Conservation (phyloP, 2,797 vertebrate species). For the Pseudotriccus pelzelni region DNA sequence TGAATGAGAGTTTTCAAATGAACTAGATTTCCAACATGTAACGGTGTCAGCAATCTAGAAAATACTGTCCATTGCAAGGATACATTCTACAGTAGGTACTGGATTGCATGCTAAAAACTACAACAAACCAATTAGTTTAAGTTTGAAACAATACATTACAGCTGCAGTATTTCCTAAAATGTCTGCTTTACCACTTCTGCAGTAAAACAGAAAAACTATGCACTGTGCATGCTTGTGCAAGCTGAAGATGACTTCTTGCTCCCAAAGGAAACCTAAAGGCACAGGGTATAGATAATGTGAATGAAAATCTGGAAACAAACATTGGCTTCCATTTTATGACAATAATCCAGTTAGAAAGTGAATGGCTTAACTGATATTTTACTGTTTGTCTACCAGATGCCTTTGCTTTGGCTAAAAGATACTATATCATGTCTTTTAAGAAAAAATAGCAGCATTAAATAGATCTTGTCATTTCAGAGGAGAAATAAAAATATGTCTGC, state of each 20-base stretch:
- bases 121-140: slow-evolving; percentile 8
- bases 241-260: slow-evolving; percentile 27
- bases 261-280: slow-evolving; percentile 60
- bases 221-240: neutral
- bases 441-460: slow-evolving; percentile 49
- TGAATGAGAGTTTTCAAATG: neutral
- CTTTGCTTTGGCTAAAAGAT: slow-evolving; percentile 46
- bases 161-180: slow-evolving; percentile 37
- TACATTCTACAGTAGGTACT: slow-evolving; percentile 13
- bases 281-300: slow-evolving; percentile 15
- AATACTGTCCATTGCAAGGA: neutral
- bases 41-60: slow-evolving; percentile 15
- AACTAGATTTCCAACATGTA: slow-evolving; percentile 13
- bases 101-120: slow-evolving; percentile 13
- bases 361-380: slow-evolving; percentile 28
- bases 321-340: slow-evolving; percentile 36
- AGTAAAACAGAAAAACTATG: slow-evolving; percentile 30
- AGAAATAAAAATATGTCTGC: slow-evolving; percentile 34
- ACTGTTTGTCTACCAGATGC: slow-evolving; percentile 37
- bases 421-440: slow-evolving; percentile 7
- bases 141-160: slow-evolving; percentile 18
- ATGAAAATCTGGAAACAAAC: slow-evolving; percentile 19
- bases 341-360: slow-evolving; percentile 43
- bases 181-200: slow-evolving; percentile 21
- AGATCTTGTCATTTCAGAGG: slow-evolving; percentile 34